Base-by-base conservation (phyloP, 1,140 invertebrate species). In the Drosophila ogumai region DNA sequence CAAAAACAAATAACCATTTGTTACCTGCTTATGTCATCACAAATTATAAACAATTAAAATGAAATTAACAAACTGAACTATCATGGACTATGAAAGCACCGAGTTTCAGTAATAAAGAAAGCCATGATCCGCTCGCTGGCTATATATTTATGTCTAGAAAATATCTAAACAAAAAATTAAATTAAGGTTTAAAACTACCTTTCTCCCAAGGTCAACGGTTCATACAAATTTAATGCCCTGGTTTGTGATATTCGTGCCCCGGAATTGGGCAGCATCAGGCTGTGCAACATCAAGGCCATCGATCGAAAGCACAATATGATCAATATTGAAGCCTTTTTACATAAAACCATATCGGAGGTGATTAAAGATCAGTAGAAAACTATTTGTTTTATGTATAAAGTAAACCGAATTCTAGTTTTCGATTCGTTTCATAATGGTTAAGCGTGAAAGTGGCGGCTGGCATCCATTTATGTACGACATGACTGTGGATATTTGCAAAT, bases 381-480 rank as follows among this genome's bases (percentile, higher is more conserved):
- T 13, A 22, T 7, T 6, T 9, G 22, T 3, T 12, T 19, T 3
- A 28, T 40, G 3, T n/a, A 3, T 5, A 15, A 31, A 13, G 0
- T 8, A 7, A 25, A 7, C 0, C 19, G 0, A 15, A 7, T 36
- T 34, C 2, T 28, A 72, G 59, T 1, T 54, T n/a, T 34, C 56
- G 0, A 17, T 61, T 1, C 43, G 56, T 12, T 71, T 66, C 0
- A 44, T 17, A 15, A 22, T 75, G 1, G 9, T 74, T 15, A 74
- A 74, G 7, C 71, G 68, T 3, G 71, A 75, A 41, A 43, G 28
- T 17, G 72, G 72, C 1, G 79, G 79, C 3, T 81, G 79, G 73
- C 79, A 81, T 55, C 79, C 79, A 0, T 81, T 81, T 46, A 31
- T 81, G 1, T 81, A 81, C 17, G 22, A 57, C 0, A 61, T 77